Conservation (phyloP, 2,113 vertebrate genomes). For the Sardina pilchardus region DNA sequence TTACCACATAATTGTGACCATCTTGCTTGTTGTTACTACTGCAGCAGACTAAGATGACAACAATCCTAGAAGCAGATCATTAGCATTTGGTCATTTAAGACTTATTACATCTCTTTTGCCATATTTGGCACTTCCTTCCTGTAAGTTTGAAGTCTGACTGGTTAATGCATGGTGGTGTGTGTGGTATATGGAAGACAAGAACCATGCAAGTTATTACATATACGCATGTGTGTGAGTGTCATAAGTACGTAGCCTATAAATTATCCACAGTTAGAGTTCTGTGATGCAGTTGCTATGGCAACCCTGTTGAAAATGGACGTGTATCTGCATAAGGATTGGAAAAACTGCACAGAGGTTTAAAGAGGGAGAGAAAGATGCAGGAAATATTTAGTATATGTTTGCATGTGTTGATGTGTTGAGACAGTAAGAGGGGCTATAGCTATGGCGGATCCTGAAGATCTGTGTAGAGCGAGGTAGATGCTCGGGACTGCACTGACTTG, state of each 20-base stretch:
- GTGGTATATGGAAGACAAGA: not conserved
- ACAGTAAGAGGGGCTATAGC: conserved; percentile 39
- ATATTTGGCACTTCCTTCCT: not conserved
- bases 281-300: conserved; percentile 78
- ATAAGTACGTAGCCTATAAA: conserved; percentile 66
- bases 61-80: not conserved
- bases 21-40: not conserved
- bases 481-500: conserved; percentile 25
- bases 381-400: not conserved
- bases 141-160: not conserved
- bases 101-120: not conserved
- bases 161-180: conserved; percentile 7
- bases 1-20: not conserved
- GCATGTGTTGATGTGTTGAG: not conserved
- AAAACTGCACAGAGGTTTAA: conserved; percentile 67
- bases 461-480: conserved; percentile 57
- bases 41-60: not conserved
- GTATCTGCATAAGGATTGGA: conserved; percentile 74
- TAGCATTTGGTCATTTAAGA: not conserved
- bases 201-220: not conserved
- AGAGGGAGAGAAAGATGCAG: conserved; percentile 45
- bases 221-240: conserved; percentile 33
- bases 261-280: conserved; percentile 73
- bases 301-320: conserved; percentile 77
- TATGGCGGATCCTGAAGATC: conserved; percentile 61